Percentiles rank a stretch among this genome's conserved stretches.
Evolutionary conservation across 2,113 vertebrate genomes (phyloP).

Genomic region (Amazona vittata): DNA sequence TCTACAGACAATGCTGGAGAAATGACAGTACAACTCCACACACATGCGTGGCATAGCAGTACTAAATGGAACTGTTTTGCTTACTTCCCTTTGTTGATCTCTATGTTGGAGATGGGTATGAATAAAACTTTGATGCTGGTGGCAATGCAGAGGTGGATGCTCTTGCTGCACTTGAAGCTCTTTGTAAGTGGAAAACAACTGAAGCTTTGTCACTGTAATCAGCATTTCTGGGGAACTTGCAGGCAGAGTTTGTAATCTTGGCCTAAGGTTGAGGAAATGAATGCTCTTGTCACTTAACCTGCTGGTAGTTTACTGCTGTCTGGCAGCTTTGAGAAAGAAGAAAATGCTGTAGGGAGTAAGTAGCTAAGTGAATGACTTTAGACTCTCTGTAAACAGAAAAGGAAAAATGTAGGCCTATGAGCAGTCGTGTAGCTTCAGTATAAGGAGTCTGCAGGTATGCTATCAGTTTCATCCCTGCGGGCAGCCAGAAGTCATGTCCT

Average conservation of each 20-base stretch:
- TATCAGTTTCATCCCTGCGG: neutral
- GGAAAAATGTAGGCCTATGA: neutral
- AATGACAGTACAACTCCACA: neutral
- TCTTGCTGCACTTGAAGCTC: fast-evolving
- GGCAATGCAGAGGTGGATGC: neutral
- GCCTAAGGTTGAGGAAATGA: neutral
- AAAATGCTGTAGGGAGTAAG: neutral
- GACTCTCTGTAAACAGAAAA: neutral
- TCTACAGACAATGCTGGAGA: neutral
- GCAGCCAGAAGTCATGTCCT: neutral
- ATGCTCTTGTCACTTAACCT: neutral
- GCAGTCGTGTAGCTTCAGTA: neutral
- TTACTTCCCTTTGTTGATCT: neutral
- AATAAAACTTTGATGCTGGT: neutral
- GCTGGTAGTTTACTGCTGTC: neutral
- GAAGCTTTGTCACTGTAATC: neutral
- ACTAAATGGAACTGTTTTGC: neutral
- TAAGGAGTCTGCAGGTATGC: neutral
- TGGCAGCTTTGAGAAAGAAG: neutral
- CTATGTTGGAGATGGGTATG: neutral
- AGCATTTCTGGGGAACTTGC: neutral
- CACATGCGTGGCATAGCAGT: fast-evolving
- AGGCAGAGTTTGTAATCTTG: neutral
- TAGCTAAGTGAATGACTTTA: neutral
- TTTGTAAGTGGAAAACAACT: neutral